phyloP scores from a whole-genome alignment of 2,888 invertebrate species.

The Diadegma fenestrale region DNA sequence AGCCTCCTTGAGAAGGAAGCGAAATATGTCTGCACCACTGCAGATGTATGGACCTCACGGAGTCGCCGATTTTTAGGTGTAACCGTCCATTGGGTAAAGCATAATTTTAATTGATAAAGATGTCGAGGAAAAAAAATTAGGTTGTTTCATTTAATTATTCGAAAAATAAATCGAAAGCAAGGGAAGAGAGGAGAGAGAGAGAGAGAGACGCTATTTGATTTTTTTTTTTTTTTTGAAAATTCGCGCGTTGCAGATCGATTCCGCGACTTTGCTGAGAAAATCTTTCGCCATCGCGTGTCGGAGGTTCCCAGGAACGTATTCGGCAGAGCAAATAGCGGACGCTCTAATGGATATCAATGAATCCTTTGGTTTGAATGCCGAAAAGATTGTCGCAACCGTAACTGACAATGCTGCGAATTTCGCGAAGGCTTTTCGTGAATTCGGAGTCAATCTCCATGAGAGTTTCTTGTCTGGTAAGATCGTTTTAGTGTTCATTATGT shows the following conservation, averaged over 20 bases:
- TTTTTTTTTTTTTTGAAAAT: neutral
- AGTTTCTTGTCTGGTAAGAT: constrained; percentile 16
- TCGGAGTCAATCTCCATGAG: constrained; percentile 15
- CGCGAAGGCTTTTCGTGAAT: constrained; percentile 58
- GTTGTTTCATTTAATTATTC: neutral
- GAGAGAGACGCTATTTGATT: too few species aligned
- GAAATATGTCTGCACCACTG: constrained; percentile 31
- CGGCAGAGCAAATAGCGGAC: constrained; percentile 55
- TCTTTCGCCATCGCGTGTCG: constrained; percentile 67
- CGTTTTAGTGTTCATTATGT: neutral
- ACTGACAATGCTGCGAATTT: constrained; percentile 67
- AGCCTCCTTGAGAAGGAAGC: constrained; percentile 16
- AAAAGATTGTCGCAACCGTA: constrained; percentile 64
- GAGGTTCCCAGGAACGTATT: constrained; percentile 67
- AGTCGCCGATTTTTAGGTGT: constrained; percentile 42
- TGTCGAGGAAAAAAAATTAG: neutral
- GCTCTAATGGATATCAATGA: constrained; percentile 56
- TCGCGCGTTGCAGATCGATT: constrained; percentile 46
- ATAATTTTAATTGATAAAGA: neutral
- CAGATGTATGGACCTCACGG: constrained; percentile 35
- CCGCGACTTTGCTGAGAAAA: constrained; percentile 48
- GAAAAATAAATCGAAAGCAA: neutral
- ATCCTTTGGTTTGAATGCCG: constrained; percentile 49
- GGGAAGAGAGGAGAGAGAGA: too few species aligned
- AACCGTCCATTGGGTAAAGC: constrained; percentile 37